A percentile compares a stretch with the other conserved stretches of the same genome.
Evolutionary conservation across 2,797 vertebrate genomes (phyloP).

Genomic region (Sylvilagus floridanus): DNA sequence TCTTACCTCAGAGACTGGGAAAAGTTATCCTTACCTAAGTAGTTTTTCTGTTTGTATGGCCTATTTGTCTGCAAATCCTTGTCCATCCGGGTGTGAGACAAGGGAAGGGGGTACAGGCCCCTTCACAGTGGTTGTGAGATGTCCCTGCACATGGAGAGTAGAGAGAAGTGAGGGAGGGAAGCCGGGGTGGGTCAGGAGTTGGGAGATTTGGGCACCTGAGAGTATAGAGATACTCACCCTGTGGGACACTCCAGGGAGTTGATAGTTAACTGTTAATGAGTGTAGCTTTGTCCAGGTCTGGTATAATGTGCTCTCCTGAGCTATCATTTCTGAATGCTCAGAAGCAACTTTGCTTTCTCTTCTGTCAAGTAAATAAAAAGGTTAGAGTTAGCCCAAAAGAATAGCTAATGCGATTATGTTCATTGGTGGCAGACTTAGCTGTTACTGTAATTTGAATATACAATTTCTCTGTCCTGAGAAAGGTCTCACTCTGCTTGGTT

Average conservation of each 20-base stretch:
- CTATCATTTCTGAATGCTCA: not conserved
- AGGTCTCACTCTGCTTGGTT: not conserved
- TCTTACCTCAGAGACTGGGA: not conserved
- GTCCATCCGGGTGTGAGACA: not conserved
- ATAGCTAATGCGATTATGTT: slow-evolving; percentile 12
- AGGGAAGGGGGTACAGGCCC: not conserved
- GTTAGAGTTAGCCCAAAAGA: not conserved
- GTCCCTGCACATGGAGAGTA: too few relatives aligned
- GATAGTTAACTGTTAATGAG: too few relatives aligned
- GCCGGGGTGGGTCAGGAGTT: too few relatives aligned
- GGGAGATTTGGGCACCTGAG: not conserved
- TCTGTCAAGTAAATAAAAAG: slow-evolving; percentile 37
- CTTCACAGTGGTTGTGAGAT: not conserved
- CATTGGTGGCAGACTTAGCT: not conserved
- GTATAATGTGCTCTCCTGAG: not conserved
- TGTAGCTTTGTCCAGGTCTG: not conserved
- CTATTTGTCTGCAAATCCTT: not conserved
- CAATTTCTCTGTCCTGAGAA: not conserved
- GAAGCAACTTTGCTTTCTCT: slow-evolving; percentile 16
- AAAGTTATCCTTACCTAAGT: not conserved
- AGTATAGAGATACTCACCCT: not conserved
- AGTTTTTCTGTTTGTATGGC: not conserved
- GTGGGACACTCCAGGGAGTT: not conserved
- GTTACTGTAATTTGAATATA: not conserved
- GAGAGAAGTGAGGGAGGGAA: too few relatives aligned